Conservation (phyloP, 2,888 invertebrate species). For the Troides helena region DNA sequence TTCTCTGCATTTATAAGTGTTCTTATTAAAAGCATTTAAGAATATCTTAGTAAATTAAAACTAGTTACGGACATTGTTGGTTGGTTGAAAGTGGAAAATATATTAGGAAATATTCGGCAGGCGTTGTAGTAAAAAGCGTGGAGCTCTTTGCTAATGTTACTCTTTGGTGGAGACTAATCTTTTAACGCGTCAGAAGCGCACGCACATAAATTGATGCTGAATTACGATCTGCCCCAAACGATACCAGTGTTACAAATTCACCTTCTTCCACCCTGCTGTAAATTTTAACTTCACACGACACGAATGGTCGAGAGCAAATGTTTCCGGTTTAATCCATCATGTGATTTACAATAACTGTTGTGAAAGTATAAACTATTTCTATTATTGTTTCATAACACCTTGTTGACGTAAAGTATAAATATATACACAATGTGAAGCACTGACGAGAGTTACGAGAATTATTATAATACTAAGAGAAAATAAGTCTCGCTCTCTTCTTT, state of each 20-base stretch:
- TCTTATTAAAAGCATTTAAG: not conserved
- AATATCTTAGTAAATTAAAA: not conserved
- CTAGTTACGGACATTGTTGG: not conserved
- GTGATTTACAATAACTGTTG: slow-evolving; percentile 27
- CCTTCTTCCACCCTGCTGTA: slow-evolving; percentile 53
- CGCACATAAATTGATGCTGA: slow-evolving; percentile 74
- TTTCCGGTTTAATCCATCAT: slow-evolving; percentile 25
- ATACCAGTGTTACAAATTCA: slow-evolving; percentile 54
- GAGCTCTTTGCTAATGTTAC: slow-evolving; percentile 19
- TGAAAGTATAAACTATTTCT: slow-evolving; percentile 8
- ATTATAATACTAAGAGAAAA: slow-evolving; percentile 44
- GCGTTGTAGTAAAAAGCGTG: not conserved
- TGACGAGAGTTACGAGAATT: not conserved
- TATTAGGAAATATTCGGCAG: not conserved
- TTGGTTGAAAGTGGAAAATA: not conserved
- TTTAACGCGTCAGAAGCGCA: slow-evolving; percentile 73
- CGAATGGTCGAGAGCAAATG: slow-evolving; percentile 36
- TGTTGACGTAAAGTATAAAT: not conserved
- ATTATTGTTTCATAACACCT: not conserved
- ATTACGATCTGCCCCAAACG: slow-evolving; percentile 61
- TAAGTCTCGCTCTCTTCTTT: slow-evolving; percentile 5
- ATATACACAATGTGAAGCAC: not conserved
- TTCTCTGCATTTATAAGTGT: not conserved
- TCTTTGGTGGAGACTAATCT: slow-evolving; percentile 62
- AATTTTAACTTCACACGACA: slow-evolving; percentile 54